These are phyloP conservation scores for Lasioglossum marginatum DNA, from an alignment of 2,888 invertebrate species.

Conservation along the genomic window DNA sequence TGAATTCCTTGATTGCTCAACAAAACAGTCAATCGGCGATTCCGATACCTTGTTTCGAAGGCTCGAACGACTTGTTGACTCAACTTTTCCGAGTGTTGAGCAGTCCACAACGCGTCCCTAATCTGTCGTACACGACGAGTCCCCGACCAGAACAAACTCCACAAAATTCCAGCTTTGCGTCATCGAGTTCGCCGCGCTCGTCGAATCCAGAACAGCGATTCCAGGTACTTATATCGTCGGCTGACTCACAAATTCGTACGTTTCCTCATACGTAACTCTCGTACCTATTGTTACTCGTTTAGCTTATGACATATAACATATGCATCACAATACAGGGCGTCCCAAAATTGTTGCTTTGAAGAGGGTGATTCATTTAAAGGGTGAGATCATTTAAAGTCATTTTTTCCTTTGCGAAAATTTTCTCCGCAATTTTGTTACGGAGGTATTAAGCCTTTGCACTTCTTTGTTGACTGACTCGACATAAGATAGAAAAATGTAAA, in stretches of 20 bases:
- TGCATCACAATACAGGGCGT: too few species aligned
- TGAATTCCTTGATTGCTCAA: constrained; percentile 58
- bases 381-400: too few species aligned
- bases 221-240: background rate
- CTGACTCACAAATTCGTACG: background rate
- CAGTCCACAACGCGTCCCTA: constrained; percentile 53
- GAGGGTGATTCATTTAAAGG: too few species aligned
- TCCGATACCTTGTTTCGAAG: constrained; percentile 47
- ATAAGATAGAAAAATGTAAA: too few species aligned
- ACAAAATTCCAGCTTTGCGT: background rate
- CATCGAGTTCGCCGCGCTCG: background rate
- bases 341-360: too few species aligned
- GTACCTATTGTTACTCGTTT: background rate
- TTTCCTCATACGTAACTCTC: background rate
- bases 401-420: too few species aligned
- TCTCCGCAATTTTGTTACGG: too few species aligned
- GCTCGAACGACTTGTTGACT: constrained; percentile 57
- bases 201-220: constrained; percentile 4
- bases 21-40: constrained; percentile 47
- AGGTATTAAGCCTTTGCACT: too few species aligned
- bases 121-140: constrained; percentile 38
- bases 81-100: constrained; percentile 52
- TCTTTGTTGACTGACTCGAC: too few species aligned
- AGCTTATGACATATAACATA: background rate
- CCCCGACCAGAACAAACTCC: constrained; percentile 10